Evolutionary conservation across 1,140 invertebrate species (phyloP).

Genomic region (Hyles euphorbiae): DNA sequence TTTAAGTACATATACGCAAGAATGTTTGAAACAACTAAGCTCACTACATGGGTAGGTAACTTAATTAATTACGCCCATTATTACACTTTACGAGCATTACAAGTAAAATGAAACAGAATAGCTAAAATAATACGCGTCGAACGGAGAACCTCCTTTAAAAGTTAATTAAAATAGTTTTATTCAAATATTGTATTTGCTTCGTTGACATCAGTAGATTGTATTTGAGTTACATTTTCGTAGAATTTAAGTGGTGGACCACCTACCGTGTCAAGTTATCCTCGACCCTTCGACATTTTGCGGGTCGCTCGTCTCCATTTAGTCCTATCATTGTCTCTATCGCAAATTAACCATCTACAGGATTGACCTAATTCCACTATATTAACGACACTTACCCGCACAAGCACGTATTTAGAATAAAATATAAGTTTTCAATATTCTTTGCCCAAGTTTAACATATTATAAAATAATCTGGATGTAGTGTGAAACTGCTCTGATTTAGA

Average conservation of each 20-base stretch:
- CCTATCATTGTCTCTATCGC: constrained; percentile 49
- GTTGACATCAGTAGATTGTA: too few relatives aligned
- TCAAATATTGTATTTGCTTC: not conserved
- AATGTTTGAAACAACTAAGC: too few relatives aligned
- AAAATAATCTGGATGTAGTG: too few relatives aligned
- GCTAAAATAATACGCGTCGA: too few relatives aligned
- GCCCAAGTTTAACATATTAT: too few relatives aligned
- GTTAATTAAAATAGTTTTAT: not conserved
- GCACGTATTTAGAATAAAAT: not conserved
- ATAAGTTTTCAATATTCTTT: too few relatives aligned
- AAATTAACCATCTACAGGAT: constrained; percentile 45
- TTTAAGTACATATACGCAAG: too few relatives aligned
- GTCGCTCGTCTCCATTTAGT: constrained; percentile 36
- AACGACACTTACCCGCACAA: not conserved
- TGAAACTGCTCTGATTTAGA: too few relatives aligned
- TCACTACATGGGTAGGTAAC: too few relatives aligned
- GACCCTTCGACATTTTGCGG: constrained; percentile 23
- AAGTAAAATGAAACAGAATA: too few relatives aligned
- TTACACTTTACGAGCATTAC: too few relatives aligned
- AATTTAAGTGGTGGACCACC: constrained; percentile 9
- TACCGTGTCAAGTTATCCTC: constrained; percentile 6
- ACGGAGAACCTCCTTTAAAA: not conserved
- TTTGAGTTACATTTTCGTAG: not conserved
- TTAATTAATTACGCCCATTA: too few relatives aligned
- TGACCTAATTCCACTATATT: constrained; percentile 17